phyloP scores from a whole-genome alignment of 2,888 invertebrate genomes.

The Conchocele bisecta region DNA sequence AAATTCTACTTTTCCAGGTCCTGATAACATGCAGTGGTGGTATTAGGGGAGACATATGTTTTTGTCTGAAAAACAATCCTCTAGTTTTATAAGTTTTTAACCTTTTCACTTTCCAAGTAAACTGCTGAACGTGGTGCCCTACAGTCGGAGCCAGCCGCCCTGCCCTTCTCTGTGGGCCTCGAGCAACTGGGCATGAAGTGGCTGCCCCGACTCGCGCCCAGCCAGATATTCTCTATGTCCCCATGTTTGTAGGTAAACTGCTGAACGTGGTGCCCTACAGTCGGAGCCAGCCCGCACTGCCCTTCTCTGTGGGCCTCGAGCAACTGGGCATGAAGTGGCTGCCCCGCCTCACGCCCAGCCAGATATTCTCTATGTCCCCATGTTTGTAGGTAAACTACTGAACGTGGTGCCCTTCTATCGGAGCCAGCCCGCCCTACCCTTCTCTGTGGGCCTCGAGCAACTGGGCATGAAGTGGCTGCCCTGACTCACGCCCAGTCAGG shows the following conservation, averaged over 20 bases:
- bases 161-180: constrained; percentile 66
- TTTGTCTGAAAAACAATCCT: no score
- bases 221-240: no score
- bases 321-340: constrained; percentile 80
- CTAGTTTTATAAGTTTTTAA: no score
- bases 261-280: constrained; percentile 72
- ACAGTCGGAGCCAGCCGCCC: constrained; percentile 56
- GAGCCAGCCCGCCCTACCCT: constrained; percentile 44
- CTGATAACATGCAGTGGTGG: no score
- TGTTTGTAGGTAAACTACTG: constrained; percentile 70
- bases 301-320: constrained; percentile 72
- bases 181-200: constrained; percentile 80
- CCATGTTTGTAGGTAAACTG: constrained; percentile 70
- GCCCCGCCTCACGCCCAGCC: constrained; percentile 65
- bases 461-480: constrained; percentile 80
- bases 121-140: constrained; percentile 70
- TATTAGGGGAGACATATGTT: no score
- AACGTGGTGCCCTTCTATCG: constrained; percentile 72
- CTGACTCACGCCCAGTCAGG: constrained; percentile 71
- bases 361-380: no score
- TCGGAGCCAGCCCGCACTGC: constrained; percentile 47
- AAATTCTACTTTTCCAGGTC: no score
- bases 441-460: constrained; percentile 74
- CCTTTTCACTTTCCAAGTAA: constrained; percentile 60
- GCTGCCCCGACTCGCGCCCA: constrained; percentile 70